A percentile compares a stretch with the other conserved stretches of the same genome.
Evolutionary conservation across 1,140 invertebrate species (phyloP).

Genomic region (Macrotrachela quadricornifera): DNA sequence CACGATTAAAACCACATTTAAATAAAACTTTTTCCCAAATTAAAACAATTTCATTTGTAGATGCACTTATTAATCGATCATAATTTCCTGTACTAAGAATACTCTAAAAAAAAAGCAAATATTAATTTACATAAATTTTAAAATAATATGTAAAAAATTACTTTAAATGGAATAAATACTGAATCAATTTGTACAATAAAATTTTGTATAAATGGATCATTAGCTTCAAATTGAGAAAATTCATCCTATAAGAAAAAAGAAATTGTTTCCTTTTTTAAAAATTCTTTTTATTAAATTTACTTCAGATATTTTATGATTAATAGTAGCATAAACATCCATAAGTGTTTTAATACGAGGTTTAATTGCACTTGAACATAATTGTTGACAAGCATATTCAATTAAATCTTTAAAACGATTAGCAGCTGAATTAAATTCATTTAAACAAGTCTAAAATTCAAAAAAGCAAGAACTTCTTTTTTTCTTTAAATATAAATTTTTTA

Average conservation of each 20-base stretch:
- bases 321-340: constrained; percentile 54
- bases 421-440: constrained; percentile 49
- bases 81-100: constrained; percentile 38
- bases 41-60: constrained; percentile 56
- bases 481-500: background rate
- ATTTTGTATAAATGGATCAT: constrained; percentile 66
- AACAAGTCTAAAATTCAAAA: constrained; percentile 15
- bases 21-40: constrained; percentile 63
- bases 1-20: constrained; percentile 56
- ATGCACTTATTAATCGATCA: constrained; percentile 51
- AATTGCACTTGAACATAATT: constrained; percentile 53
- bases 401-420: constrained; percentile 51
- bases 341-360: constrained; percentile 65
- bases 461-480: constrained; percentile 7
- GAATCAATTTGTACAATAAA: constrained; percentile 62
- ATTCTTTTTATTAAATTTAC: constrained; percentile 28
- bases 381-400: constrained; percentile 60
- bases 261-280: background rate
- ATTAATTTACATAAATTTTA: too few relatives aligned
- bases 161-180: constrained; percentile 55
- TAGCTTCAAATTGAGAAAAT: constrained; percentile 60
- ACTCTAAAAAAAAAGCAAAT: too few relatives aligned
- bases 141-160: constrained; percentile 5
- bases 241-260: constrained; percentile 47
- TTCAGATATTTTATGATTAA: constrained; percentile 57